phyloP scores from a whole-genome alignment of 2,888 invertebrate species.

The Philereme vetulata region DNA sequence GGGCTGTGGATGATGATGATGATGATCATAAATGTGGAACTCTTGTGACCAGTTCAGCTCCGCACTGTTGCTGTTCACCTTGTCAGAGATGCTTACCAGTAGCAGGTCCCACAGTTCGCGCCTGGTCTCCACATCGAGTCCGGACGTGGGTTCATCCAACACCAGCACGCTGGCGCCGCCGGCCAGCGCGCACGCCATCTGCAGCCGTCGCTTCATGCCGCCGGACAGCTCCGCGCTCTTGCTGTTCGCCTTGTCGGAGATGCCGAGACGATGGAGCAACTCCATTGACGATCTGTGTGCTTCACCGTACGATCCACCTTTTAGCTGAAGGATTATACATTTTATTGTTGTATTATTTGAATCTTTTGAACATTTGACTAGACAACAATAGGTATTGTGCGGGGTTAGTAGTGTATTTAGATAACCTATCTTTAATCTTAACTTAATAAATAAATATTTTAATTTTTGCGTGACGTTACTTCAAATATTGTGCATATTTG shows the following conservation, averaged over 20 bases:
- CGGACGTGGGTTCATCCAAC: conserved; percentile 90
- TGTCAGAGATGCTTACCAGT: conserved; percentile 6
- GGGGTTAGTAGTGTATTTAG: no score
- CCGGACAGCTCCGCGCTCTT: conserved; percentile 89
- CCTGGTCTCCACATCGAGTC: conserved; percentile 59
- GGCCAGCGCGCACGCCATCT: conserved; percentile 92
- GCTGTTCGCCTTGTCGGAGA: conserved; percentile 83
- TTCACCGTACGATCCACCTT: conserved; percentile 49
- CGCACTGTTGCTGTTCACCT: no score
- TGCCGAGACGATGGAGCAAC: conserved; percentile 46
- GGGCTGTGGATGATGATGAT: no score
- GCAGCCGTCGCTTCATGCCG: conserved; percentile 93
- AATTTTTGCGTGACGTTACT: no score
- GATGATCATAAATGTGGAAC: no score
- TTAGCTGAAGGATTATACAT: conserved; percentile 55
- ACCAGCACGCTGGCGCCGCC: conserved; percentile 88
- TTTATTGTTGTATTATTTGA: no score
- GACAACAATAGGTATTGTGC: no score
- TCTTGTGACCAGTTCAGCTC: no score
- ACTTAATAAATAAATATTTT: no score
- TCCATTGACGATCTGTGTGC: conserved; percentile 37
- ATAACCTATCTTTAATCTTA: no score
- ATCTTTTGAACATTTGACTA: no score
- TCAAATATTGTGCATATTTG: no score
- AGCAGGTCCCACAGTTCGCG: conserved; percentile 44